Base-by-base conservation (phyloP, 2,797 vertebrate genomes). In the Alosa sapidissima region DNA sequence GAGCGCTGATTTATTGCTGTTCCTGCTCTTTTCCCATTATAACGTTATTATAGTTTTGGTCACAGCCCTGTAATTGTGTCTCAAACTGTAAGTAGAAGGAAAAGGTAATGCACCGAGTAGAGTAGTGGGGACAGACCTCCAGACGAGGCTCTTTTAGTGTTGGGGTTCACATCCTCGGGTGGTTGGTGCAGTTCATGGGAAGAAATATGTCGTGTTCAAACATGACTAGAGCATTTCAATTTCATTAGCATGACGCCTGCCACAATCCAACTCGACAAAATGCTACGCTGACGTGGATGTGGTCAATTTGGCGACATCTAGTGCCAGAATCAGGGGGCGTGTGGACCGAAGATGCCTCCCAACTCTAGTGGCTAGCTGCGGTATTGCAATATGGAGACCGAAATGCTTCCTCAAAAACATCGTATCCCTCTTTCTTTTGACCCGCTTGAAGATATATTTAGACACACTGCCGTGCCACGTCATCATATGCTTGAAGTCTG, bases 1-100 rank as follows among this genome's bases (percentile, higher is more conserved):
- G 90, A 92, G 41, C 92, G 91, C 89, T 92, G 92, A 90, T 94
- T 96, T 95, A 95, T 93, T 95, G 95, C 93, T 89, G 91, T 91
- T 93, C 41, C 89, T 94, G 92, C 93, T 93, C 93, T 94, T 93
- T 94, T 94, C 93, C 93, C 92, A 95, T 96, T 94, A 95, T 95
- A 92, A 93, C 90, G 89, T 94, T 95, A 96, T 96, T 95, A 96
- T 95, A 95, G 95, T 93, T 93, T 93, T 88, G 93, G 92, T 89
- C 89, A 89, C 84, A 94, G 89, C 91, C 91, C 94, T 95, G 91
- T 96, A 96, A 96, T 96, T 95, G 93, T 84, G 85, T 75, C 84
- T 86, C 85, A 89, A 89, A 87, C 91, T 89, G 81, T 95, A 94
- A 94, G 93, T 93, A 93, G 93, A 94, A 93, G 93, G 94, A 89